Evolutionary conservation across 1,140 invertebrate species (phyloP), one percentile per base, ranked within the genome.

Genomic region (Wiebesia pumilae): DNA sequence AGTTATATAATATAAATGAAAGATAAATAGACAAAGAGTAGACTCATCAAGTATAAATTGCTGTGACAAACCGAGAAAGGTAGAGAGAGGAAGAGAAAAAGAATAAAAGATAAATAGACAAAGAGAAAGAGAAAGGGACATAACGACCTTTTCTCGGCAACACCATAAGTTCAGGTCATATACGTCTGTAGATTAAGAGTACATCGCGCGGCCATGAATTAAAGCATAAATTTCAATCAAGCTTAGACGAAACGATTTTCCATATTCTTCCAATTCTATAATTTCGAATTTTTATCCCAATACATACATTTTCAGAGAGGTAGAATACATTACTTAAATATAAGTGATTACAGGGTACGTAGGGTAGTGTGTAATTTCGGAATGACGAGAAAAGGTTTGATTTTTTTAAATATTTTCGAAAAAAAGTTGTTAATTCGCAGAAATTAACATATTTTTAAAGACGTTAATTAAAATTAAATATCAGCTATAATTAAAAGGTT

Each of bases 161-260:
- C 81, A 83, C 81, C 78, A 43, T 62, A 84, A 54, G 83, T 73
- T n/a, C 9, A 3, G 81, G 69, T 54, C 65, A 75, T 71, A 71
- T 82, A 65, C 81, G 81, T 82, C 54, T 33, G 65, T 82, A 71
- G 81, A 82, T 82, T 82, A 81, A 38, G 38, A n/a, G 65, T 30
- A 43, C 35, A 51, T 75, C n/a, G 47, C 67, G 58, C 3, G 69
- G 24, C 75, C 51, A 54, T 85, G 62, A 85, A 85, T 85, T 85
- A 80, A 79, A 85, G 69, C 77, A 85, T 85, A 85, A 85, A 85
- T 85, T 85, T 85, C 75, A 85, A 85, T 85, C 77, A 85, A 38
- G 58, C 58, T 35, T 12, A 4, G 33, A 12, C 19, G 30, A 12
- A 69, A 69, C 67, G 67, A 69, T 69, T 35, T 6, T 30, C 33